Evolutionary conservation across 1,140 invertebrate genomes (phyloP), one percentile per base, ranked within the genome.

Genomic region (Panonychus citri): DNA sequence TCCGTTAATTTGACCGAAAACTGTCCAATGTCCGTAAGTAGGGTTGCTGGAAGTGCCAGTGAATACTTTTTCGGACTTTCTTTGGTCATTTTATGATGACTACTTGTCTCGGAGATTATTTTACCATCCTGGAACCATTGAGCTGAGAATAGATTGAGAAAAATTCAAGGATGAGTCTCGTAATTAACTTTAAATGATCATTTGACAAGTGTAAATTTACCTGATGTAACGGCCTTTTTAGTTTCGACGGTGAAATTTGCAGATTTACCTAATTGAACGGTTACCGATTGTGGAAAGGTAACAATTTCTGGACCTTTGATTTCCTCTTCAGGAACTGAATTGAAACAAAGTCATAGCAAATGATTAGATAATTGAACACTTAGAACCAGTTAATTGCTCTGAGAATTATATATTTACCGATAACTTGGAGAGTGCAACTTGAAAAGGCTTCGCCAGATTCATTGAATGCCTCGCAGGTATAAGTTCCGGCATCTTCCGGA

Each of bases 381-480:
- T 34, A 12, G 10, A 40, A 40, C 10, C 10, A 12, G n/a, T 40
- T 40, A 12, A 12, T 17, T 24, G 5, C n/a, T 10, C 17, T 19
- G 21, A 24, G 7, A 7, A 46, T 10, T 10, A 5, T 24, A 13
- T 24, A 50, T n/a, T 46, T 46, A 51, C 49, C 49, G 13, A 28
- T 51, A 51, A 94, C 85, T 59, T 79, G 81, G 2, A 96, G 70
- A n/a, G 81, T 82, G 0, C 85, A 86, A 74, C 91, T 93, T 2
- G 84, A 79, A 53, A 82, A 77, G 24, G 87, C 81, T 46, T 77
- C 76, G 1, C 89, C 89, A 19, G 87, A 90, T 19, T 78, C 71
- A 72, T 94, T 97, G 62, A 80, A 77, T 0, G 91, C 91, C 7
- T 81, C 89, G 70, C 91, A 97, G 30, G 82, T 91, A 66, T 97